These are phyloP conservation scores for Mus musculus DNA, from an alignment of 2,113 vertebrate species.

Conservation along the genomic window DNA sequence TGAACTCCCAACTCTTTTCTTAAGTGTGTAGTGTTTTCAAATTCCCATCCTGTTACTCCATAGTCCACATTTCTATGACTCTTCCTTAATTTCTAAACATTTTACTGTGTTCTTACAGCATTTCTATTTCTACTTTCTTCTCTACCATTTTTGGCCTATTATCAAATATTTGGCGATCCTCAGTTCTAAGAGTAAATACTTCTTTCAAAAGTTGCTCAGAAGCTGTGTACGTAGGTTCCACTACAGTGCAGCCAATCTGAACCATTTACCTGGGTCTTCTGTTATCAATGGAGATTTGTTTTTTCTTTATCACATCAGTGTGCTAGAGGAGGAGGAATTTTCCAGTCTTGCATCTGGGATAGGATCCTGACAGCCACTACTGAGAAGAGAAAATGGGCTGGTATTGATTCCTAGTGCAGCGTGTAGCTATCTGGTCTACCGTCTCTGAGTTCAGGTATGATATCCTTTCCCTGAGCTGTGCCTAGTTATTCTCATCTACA, in stretches of 20 bases:
- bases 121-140: conserved; percentile 1
- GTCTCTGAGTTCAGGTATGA: not conserved
- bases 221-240: not conserved
- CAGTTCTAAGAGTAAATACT: not conserved
- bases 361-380: not conserved
- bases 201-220: not conserved
- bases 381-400: not conserved
- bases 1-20: conserved; percentile 12
- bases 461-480: not conserved
- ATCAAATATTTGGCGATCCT: not conserved
- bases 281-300: conserved; percentile 4
- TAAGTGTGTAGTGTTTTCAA: not conserved
- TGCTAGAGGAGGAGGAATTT: conserved; percentile 11
- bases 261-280: not conserved
- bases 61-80: conserved; percentile 30
- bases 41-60: not conserved
- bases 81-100: not conserved
- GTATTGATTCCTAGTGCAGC: not conserved
- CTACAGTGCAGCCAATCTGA: not conserved
- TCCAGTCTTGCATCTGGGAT: not conserved
- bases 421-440: not conserved
- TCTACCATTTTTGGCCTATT: not conserved
- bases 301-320: not conserved
- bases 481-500: not conserved
- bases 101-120: not conserved